phyloP scores from a whole-genome alignment of 1,140 invertebrate species.

The Drosophila nannoptera region DNA sequence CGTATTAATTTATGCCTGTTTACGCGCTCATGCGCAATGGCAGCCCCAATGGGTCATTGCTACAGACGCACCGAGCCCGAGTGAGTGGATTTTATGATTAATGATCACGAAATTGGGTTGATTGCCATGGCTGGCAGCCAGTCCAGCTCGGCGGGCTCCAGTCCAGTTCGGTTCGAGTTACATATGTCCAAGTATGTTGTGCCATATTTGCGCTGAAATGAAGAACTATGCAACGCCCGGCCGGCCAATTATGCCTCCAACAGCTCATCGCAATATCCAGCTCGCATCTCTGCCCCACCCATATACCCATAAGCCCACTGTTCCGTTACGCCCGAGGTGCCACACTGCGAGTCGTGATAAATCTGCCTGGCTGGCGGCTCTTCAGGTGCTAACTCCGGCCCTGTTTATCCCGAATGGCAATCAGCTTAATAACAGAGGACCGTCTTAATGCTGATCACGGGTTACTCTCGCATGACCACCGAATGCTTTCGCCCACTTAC shows the following conservation, averaged over 20 bases:
- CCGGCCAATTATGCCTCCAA: constrained; percentile 65
- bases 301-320: constrained; percentile 55
- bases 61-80: constrained; percentile 16
- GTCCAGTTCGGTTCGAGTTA: background rate
- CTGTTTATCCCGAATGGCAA: constrained; percentile 67
- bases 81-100: constrained; percentile 60
- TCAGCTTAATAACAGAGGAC: constrained; percentile 71
- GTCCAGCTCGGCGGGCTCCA: no score
- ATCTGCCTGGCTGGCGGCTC: constrained; percentile 10
- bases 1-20: constrained; percentile 70
- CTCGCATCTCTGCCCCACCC: no score
- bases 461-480: constrained; percentile 33
- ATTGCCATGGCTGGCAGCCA: background rate
- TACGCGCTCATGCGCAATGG: constrained; percentile 58
- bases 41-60: constrained; percentile 65
- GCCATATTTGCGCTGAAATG: constrained; percentile 22
- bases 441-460: constrained; percentile 63
- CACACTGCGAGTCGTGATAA: constrained; percentile 19
- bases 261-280: constrained; percentile 39
- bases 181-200: background rate
- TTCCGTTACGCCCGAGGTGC: constrained; percentile 38
- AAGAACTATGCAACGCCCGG: constrained; percentile 57
- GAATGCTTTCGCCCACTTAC: constrained; percentile 42
- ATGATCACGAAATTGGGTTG: constrained; percentile 65
- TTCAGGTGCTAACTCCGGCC: constrained; percentile 53